These are phyloP conservation scores for Panzeria rudis DNA, from an alignment of 2,888 invertebrate species.

Conservation along the genomic window DNA sequence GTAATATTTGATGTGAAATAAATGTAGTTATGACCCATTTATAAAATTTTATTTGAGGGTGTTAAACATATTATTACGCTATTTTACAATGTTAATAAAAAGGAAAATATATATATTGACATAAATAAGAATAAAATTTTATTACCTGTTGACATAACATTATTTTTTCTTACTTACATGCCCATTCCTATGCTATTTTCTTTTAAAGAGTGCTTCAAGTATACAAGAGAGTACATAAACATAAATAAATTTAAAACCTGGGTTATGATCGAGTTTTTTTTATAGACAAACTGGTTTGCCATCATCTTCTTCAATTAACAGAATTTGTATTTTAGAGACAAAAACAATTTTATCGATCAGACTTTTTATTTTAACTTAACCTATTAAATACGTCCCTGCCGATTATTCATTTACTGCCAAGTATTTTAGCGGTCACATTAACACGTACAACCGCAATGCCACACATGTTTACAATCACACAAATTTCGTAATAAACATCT, in stretches of 20 bases:
- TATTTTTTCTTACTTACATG: background rate
- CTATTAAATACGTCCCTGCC: background rate
- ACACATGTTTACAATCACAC: constrained; percentile 21
- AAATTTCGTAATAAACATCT: constrained; percentile 44
- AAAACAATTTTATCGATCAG: background rate
- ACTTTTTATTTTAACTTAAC: background rate
- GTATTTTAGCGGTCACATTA: constrained; percentile 59
- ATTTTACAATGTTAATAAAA: background rate
- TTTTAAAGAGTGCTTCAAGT: background rate
- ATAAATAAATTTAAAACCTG: background rate
- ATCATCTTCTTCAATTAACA: no score
- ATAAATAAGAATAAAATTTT: background rate
- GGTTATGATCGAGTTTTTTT: background rate
- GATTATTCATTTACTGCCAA: constrained; percentile 15
- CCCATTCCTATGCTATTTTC: background rate
- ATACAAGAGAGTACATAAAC: background rate
- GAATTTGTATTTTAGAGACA: background rate
- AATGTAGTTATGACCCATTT: constrained; percentile 10
- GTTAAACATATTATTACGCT: background rate
- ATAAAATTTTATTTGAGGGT: background rate
- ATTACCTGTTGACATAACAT: background rate
- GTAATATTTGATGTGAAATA: constrained; percentile 27
- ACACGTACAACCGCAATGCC: constrained; percentile 59
- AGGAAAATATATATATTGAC: background rate
- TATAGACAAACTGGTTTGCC: background rate